phyloP scores from a whole-genome alignment of 2,888 invertebrate genomes.

The Spilarctia lutea region DNA sequence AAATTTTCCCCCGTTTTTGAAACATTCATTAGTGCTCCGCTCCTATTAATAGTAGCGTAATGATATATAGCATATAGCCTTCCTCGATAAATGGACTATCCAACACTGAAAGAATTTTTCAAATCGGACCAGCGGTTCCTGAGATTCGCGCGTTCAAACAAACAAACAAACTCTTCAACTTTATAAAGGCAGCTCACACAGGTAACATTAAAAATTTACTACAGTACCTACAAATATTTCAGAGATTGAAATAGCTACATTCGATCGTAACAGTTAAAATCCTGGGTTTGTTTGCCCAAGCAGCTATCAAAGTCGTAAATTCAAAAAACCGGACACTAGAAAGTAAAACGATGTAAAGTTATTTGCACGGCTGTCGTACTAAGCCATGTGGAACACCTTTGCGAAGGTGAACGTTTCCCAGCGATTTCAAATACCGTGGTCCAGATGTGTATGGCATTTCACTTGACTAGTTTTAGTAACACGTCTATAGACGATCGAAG shows the following conservation, averaged over 20 bases:
- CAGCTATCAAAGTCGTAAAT: neutral
- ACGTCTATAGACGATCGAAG: neutral
- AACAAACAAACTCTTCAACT: no score
- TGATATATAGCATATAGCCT: no score
- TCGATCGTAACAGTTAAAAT: no score
- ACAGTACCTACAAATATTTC: no score
- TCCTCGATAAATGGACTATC: no score
- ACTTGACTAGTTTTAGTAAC: neutral
- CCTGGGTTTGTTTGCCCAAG: neutral
- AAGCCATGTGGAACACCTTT: neutral
- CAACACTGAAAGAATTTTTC: no score
- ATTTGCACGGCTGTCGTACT: neutral
- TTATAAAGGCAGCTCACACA: neutral
- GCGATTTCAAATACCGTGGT: neutral
- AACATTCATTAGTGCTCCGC: no score
- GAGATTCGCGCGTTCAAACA: no score
- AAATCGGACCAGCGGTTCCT: no score
- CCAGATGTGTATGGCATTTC: neutral
- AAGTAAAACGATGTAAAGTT: neutral
- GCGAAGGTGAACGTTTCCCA: neutral
- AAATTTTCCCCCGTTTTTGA: no score
- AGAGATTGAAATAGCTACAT: no score
- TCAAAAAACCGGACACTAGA: neutral
- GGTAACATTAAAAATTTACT: neutral
- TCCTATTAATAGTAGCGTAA: no score